Evolutionary conservation across 2,888 invertebrate species (phyloP).

Genomic region (Pardosa pseudoannulata): DNA sequence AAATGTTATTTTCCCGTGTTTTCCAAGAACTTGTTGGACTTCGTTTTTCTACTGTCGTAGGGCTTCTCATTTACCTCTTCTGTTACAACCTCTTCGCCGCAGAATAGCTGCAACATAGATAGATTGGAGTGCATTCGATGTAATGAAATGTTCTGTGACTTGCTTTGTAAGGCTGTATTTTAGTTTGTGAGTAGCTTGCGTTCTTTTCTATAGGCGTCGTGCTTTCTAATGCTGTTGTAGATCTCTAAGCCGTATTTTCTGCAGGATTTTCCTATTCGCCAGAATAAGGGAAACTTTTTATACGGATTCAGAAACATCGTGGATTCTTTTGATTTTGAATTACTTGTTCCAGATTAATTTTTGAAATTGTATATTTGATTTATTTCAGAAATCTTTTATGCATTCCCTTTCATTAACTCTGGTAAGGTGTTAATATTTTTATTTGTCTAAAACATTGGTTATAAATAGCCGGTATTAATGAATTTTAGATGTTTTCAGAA

Average conservation of each 20-base stretch:
- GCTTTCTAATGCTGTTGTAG: background rate
- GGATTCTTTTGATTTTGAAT: background rate
- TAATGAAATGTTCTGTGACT: background rate
- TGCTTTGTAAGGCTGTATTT: background rate
- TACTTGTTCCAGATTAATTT: background rate
- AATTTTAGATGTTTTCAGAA: no score
- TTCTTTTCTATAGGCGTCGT: background rate
- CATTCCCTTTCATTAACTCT: background rate
- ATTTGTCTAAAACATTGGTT: no score
- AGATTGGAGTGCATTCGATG: background rate
- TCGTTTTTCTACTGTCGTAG: background rate
- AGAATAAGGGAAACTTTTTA: background rate
- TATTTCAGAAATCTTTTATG: background rate
- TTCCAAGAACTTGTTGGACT: conserved; percentile 6
- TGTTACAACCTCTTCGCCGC: background rate
- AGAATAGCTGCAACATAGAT: background rate
- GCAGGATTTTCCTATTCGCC: background rate
- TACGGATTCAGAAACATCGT: background rate
- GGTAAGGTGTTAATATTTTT: background rate
- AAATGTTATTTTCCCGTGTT: background rate
- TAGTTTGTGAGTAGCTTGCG: background rate
- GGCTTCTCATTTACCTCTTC: conserved; percentile 4
- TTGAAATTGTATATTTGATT: no score
- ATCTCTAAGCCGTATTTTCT: no score
- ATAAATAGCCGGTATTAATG: no score